Conservation (phyloP, 2,797 vertebrate genomes). For the Echiichthys vipera region DNA sequence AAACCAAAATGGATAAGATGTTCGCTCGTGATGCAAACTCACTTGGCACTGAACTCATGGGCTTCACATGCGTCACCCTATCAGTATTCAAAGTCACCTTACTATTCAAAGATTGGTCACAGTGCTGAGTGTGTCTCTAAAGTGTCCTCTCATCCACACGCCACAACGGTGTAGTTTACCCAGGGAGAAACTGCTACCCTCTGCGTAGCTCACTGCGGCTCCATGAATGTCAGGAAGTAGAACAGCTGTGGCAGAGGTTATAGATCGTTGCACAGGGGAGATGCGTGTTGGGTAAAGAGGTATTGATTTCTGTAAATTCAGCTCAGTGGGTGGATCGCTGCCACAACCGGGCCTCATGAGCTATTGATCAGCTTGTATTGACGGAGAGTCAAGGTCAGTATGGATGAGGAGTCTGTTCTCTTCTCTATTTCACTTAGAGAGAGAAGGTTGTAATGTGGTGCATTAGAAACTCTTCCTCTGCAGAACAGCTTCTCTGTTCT, state of each 20-base stretch:
- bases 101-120: slow-evolving; percentile 47
- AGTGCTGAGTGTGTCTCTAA: slow-evolving; percentile 57
- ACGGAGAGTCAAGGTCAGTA: slow-evolving; percentile 77
- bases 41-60: slow-evolving; percentile 1
- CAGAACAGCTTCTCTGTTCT: neutral
- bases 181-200: slow-evolving; percentile 55
- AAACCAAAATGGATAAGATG: slow-evolving; percentile 10
- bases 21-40: neutral
- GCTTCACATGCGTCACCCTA: slow-evolving; percentile 5
- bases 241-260: slow-evolving; percentile 76
- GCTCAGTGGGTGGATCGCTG: slow-evolving; percentile 71
- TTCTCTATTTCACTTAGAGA: slow-evolving; percentile 39
- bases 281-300: slow-evolving; percentile 63
- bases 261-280: slow-evolving; percentile 61
- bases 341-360: slow-evolving; percentile 62
- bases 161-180: slow-evolving; percentile 62
- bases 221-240: slow-evolving; percentile 71
- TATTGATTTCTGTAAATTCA: slow-evolving; percentile 80
- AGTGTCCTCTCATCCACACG: slow-evolving; percentile 46
- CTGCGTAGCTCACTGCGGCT: slow-evolving; percentile 42
- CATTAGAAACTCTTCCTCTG: slow-evolving; percentile 1
- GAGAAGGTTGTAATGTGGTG: neutral
- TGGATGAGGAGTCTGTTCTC: slow-evolving; percentile 60
- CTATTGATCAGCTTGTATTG: slow-evolving; percentile 78
- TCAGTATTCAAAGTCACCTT: slow-evolving; percentile 69